Evolutionary conservation across 2,113 vertebrate genomes (phyloP).

Genomic region (Sminthopsis crassicaudata): DNA sequence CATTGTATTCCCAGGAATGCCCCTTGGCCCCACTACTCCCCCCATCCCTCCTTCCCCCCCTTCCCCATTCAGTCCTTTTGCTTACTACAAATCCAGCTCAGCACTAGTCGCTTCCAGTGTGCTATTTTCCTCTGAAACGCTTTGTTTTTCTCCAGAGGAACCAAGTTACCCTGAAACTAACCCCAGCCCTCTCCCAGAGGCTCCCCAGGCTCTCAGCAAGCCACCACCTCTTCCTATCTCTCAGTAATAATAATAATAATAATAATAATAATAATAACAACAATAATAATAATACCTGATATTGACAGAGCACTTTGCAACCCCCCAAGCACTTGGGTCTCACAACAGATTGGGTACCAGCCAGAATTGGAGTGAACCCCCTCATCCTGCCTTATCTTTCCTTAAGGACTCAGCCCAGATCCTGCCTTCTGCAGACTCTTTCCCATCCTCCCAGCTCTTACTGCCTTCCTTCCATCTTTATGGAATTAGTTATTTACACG

Average conservation of each 20-base stretch:
- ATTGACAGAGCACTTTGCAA: not conserved
- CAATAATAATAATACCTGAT: not conserved
- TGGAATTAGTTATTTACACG: not conserved
- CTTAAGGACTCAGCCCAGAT: not conserved
- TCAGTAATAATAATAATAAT: not conserved
- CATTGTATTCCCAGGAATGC: constrained; percentile 93
- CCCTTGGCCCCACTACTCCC: constrained; percentile 78
- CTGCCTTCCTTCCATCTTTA: not conserved
- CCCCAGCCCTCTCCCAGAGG: not conserved
- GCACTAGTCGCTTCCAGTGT: not conserved
- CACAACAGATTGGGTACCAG: not conserved
- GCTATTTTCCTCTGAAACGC: constrained; percentile 9
- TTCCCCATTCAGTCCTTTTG: constrained; percentile 31
- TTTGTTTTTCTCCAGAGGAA: not conserved
- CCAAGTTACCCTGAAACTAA: not conserved
- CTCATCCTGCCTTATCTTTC: too few species aligned
- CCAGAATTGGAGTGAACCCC: too few species aligned
- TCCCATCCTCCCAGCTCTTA: not conserved
- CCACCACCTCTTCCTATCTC: not conserved
- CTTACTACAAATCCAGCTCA: not conserved
- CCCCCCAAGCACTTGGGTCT: not conserved
- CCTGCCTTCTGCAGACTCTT: not conserved
- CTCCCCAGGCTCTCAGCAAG: constrained; percentile 5
- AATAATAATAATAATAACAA: not conserved
- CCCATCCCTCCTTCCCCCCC: not conserved